Base-by-base conservation (phyloP, 2,113 vertebrate species). In the Leucosticte australis region DNA sequence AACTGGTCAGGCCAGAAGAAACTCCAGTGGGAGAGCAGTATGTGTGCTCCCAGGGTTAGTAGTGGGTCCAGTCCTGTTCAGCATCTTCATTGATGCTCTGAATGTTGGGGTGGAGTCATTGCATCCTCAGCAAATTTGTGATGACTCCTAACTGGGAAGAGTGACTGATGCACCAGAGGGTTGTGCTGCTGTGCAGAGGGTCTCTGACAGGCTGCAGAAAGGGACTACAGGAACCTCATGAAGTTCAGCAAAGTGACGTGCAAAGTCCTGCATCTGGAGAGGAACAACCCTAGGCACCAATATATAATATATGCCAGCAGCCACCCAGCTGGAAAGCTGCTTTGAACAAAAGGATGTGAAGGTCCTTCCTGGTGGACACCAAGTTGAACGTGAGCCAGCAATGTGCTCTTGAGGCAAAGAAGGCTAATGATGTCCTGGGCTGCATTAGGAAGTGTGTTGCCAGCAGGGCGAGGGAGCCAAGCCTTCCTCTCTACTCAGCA, bases 291-390 rank as follows among this genome's bases (percentile, higher is more conserved):
- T 22, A n/a, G 16, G 41, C 41, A 71, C 21, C 18, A 39, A 2
- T 30, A 8, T 23, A 5, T 20, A 44, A 2, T 30, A 8, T 23
- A 5, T 20, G 21, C 17, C 5, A 2, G 10, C 28, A 4, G 2
- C 6, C 17, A 69, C 11, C 20, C 8, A 13, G 13, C 3, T 80
- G 56, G 24, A 71, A 86, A 89, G 9, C 35, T 50, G 55, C 60
- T 68, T 81, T 70, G 50, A 75, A 28, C 42, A 39, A 80, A 65
- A 83, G 10, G 35, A 78, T 11, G 17, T 44, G 13, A 21, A 19
- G 13, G 24, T 56, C 41, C 49, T 84, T 79, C 41, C 60, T 60
- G 17, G 18, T 56, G 56, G 23, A 20, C 15, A 35, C 14, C 27
- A 41, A 26, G 44, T 1, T 82, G 55, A 73, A 28, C 13, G 13